phyloP scores from a whole-genome alignment of 2,888 invertebrate species.

The Erpobdella octoculata region DNA sequence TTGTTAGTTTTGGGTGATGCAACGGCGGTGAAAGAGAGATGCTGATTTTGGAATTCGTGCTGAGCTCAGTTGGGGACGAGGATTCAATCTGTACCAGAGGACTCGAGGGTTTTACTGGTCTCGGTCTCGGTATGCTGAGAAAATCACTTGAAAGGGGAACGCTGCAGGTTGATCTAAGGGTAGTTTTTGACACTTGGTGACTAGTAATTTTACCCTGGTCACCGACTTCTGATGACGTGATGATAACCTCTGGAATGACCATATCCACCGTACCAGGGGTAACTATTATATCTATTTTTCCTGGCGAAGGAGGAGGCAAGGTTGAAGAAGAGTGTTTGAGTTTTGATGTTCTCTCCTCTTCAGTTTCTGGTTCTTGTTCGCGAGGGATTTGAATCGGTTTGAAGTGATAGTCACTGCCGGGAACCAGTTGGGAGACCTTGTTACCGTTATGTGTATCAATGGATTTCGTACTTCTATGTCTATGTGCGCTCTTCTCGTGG shows the following conservation, averaged over 20 bases:
- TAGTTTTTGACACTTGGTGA: background rate
- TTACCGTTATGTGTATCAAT: background rate
- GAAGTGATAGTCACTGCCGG: too few species aligned
- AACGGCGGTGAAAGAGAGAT: background rate
- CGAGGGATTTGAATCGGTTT: background rate
- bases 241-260: background rate
- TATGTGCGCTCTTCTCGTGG: background rate
- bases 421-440: background rate
- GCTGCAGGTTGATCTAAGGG: conserved; percentile 9
- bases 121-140: conserved; percentile 17
- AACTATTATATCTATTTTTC: conserved; percentile 10
- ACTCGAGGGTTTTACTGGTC: conserved; percentile 11
- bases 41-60: background rate
- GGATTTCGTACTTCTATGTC: background rate
- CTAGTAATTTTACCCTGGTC: background rate
- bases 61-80: background rate
- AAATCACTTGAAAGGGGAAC: conserved; percentile 13
- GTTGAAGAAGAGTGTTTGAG: background rate
- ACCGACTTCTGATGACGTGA: background rate
- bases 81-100: background rate
- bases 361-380: background rate
- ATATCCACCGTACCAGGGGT: background rate
- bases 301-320: background rate
- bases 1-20: background rate
- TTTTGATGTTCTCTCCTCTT: too few species aligned